Evolutionary conservation across 1,140 invertebrate genomes (phyloP).

Genomic region (Phymorhynchus buccinoides): DNA sequence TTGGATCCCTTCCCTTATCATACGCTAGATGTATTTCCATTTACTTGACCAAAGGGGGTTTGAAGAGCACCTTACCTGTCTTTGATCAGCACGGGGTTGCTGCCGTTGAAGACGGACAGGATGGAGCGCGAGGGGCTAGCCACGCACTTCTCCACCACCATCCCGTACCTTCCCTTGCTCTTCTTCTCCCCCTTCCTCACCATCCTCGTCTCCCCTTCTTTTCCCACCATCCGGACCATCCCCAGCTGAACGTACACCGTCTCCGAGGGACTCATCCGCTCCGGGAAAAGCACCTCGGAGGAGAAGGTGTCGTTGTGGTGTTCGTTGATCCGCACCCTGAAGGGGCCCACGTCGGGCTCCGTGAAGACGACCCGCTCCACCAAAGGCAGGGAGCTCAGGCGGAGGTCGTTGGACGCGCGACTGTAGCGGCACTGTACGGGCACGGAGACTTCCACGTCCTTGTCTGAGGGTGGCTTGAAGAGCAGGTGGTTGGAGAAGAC

Average conservation of each 20-base stretch:
- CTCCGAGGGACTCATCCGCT: neutral
- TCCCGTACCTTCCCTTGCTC: neutral
- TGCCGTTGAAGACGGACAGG: neutral
- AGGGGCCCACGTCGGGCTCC: neutral
- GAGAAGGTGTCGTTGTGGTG: neutral
- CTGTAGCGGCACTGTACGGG: neutral
- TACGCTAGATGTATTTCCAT: too few relatives aligned
- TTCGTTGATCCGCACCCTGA: neutral
- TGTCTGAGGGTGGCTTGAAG: neutral
- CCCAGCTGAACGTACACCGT: neutral
- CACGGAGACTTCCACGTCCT: conserved; percentile 12
- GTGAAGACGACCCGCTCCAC: neutral
- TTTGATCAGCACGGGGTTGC: neutral
- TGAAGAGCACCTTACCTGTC: neutral
- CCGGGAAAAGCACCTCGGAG: conserved; percentile 12
- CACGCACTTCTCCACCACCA: neutral
- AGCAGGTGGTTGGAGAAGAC: neutral
- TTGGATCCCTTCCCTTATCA: too few relatives aligned
- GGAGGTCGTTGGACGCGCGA: neutral
- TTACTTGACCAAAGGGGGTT: too few relatives aligned
- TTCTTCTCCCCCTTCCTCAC: neutral
- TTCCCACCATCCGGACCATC: neutral
- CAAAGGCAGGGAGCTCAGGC: neutral
- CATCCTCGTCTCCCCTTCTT: conserved; percentile 24
- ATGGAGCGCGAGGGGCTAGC: neutral